Evolutionary conservation across 2,113 vertebrate genomes (phyloP).

Genomic region (Hippocampus comes): DNA sequence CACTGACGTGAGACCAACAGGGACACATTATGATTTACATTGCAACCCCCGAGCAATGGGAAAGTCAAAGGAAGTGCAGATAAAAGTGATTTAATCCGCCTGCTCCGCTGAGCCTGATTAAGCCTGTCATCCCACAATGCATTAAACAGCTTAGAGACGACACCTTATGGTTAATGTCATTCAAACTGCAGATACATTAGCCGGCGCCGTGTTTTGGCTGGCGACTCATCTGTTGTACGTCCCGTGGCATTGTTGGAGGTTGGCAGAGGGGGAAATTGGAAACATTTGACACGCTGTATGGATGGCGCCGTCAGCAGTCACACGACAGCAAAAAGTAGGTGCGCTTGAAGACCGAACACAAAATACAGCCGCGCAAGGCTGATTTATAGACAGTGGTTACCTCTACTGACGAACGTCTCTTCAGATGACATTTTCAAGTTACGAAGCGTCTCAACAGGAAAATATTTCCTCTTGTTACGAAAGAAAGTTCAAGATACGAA

Average conservation of each 20-base stretch:
- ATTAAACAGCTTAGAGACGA: slow-evolving; percentile 69
- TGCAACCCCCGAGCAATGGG: slow-evolving; percentile 57
- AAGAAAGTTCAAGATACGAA: no score
- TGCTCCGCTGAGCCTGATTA: slow-evolving; percentile 66
- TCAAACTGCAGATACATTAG: slow-evolving; percentile 62
- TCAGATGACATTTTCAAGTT: no score
- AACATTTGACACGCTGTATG: slow-evolving; percentile 23
- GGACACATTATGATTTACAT: slow-evolving; percentile 65
- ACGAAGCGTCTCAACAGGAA: no score
- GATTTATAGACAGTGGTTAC: no score
- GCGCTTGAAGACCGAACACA: slow-evolving; percentile 7
- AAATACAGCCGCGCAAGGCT: no score
- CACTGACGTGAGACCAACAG: slow-evolving; percentile 62
- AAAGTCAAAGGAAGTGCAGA: slow-evolving; percentile 67
- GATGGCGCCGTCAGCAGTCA: slow-evolving; percentile 16
- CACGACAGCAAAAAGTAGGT: slow-evolving; percentile 33
- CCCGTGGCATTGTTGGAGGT: slow-evolving; percentile 27
- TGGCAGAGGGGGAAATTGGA: slow-evolving; percentile 37
- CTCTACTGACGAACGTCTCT: no score
- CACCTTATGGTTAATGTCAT: slow-evolving; percentile 68
- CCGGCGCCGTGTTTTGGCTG: slow-evolving; percentile 62
- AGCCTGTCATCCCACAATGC: slow-evolving; percentile 64
- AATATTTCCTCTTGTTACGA: no score
- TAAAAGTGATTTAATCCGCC: slow-evolving; percentile 71
- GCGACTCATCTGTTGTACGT: slow-evolving; percentile 52